phyloP scores from a whole-genome alignment of 2,113 vertebrate species.

The Holacanthus passer region DNA sequence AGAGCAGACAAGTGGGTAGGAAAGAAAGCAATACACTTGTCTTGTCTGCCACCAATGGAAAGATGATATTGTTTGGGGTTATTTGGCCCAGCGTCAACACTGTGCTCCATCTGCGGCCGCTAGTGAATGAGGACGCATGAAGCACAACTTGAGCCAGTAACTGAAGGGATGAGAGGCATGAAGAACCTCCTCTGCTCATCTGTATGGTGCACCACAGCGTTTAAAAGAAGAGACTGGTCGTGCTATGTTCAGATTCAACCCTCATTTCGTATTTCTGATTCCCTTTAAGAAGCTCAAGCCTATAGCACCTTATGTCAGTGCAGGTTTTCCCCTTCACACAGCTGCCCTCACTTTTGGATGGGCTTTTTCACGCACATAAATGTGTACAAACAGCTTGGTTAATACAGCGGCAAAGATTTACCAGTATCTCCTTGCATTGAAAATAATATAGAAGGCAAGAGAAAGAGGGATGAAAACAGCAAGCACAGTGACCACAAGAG shows the following conservation, averaged over 20 bases:
- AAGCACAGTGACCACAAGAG: conserved; percentile 44
- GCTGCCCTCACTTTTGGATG: conserved; percentile 6
- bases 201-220: conserved; percentile 15
- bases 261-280: not conserved
- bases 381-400: conserved; percentile 27
- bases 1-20: conserved; percentile 68
- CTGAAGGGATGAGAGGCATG: conserved; percentile 35
- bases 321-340: conserved; percentile 4
- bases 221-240: conserved; percentile 14
- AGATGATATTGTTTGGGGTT: conserved; percentile 73
- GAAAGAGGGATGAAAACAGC: conserved; percentile 35
- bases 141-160: conserved; percentile 57
- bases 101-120: conserved; percentile 68
- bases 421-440: conserved; percentile 33
- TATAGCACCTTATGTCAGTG: conserved; percentile 1
- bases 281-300: not conserved
- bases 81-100: conserved; percentile 62
- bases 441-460: conserved; percentile 38
- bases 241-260: conserved; percentile 6
- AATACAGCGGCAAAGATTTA: conserved; percentile 12
- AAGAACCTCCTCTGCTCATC: conserved; percentile 22
- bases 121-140: conserved; percentile 50
- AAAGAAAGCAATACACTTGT: conserved; percentile 64
- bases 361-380: conserved; percentile 19
- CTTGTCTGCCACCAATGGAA: conserved; percentile 53